Conservation (phyloP, 2,797 vertebrate species). For the Neomorphus geoffroyi region DNA sequence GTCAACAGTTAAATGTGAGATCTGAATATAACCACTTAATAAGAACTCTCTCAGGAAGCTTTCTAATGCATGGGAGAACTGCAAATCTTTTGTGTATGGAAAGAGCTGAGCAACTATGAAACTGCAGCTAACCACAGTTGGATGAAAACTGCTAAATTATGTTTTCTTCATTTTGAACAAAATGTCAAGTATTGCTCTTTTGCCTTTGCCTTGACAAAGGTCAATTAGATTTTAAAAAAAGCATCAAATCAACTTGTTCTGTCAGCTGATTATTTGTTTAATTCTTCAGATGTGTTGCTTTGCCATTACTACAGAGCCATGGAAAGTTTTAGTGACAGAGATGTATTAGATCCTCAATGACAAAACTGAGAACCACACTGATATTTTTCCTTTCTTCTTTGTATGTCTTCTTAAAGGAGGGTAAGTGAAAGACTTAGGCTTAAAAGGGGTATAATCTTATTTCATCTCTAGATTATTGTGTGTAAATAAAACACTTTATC, state of each 20-base stretch:
- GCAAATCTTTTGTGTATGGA: conserved; percentile 57
- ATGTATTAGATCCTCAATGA: background rate
- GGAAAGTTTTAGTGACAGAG: conserved; percentile 33
- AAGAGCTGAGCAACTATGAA: conserved; percentile 67
- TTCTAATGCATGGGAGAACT: conserved; percentile 33
- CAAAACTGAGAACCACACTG: background rate
- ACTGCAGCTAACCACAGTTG: conserved; percentile 19
- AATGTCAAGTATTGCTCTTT: conserved; percentile 72
- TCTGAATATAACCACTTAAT: conserved; percentile 43
- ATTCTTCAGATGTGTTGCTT: conserved; percentile 55
- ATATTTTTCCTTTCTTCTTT: background rate
- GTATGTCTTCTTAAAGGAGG: background rate
- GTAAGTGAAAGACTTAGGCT: background rate
- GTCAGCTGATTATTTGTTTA: conserved; percentile 50
- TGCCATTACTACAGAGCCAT: conserved; percentile 34
- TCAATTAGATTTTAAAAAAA: conserved; percentile 48
- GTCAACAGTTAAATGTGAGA: conserved; percentile 35
- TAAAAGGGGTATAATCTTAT: background rate
- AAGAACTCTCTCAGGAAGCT: background rate
- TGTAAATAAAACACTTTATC: background rate
- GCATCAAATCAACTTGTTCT: conserved; percentile 8
- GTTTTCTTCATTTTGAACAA: conserved; percentile 69
- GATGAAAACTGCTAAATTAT: conserved; percentile 63
- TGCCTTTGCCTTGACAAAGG: conserved; percentile 71
- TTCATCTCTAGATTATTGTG: background rate